Base-by-base conservation (phyloP, 23 tunicate genomes). In the Ascidia mentula region DNA sequence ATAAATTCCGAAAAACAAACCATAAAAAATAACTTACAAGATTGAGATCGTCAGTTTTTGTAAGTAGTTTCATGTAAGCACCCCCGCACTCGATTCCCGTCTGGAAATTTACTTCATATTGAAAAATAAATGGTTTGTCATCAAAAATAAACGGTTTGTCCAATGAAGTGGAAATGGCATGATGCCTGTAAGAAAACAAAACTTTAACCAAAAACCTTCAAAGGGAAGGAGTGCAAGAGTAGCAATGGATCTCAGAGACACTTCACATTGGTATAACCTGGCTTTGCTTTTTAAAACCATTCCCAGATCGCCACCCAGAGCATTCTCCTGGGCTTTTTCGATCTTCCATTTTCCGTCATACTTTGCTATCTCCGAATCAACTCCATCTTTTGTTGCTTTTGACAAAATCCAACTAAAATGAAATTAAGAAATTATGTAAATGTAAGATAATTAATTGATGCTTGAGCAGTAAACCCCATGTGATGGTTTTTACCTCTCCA, bases 81-180 rank as follows among this genome's bases (percentile, higher is more conserved):
- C 99, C 99, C 40, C 95, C 99, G 79, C 99, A 95, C 80, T 95
- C 99, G 33, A 95, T 89, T 18, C 99, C 99, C 45, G 80, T 69
- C 69, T 95, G 99, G 46, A 95, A 95, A 40, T 86, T 89, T 0
- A 95, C 99, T 85, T 95, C 99, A 74, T 95, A 95, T 72, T 95
- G 99, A 72, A 89, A 37, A 15, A 95, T 86, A 37, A 95, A 89
- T 22, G 97, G 82, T 37, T 95, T 86, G 24, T 72, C 88, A 70
- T 95, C 96, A 79, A 95, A 95, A 6, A 40, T 85, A 69, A 59
- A 95, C 7, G 96, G 96, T 38, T 78, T 78, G 32, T 89, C 85
- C 13, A 95, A 35, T 22, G 38, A 6, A 18, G 74, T 72, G 9
- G 99, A 40, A 59, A 95, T 86, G n/a, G 99, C 99, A 75, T 95